These are phyloP conservation scores for Pitangus sulphuratus DNA, from an alignment of 2,797 vertebrate species.

Conservation along the genomic window DNA sequence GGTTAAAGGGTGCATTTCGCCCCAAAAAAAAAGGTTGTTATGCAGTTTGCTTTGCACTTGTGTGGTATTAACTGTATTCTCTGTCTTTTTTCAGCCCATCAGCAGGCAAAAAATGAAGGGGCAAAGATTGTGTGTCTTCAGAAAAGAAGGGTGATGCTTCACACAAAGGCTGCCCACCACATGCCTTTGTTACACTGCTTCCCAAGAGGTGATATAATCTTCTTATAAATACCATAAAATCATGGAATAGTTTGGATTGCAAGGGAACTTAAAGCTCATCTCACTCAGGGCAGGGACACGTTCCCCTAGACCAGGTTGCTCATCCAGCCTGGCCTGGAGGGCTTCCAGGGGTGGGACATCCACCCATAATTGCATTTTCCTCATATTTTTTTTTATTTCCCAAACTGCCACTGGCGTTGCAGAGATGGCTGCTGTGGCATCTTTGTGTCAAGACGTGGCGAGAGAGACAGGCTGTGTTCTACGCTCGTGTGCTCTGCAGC, in stretches of 20 bases:
- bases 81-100: background rate
- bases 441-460: slow-evolving; percentile 72
- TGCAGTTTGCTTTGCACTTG: rapidly evolving
- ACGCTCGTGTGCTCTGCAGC: slow-evolving; percentile 43
- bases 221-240: rapidly evolving
- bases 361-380: rapidly evolving
- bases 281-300: background rate
- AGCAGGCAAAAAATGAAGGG: background rate
- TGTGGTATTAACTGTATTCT: rapidly evolving
- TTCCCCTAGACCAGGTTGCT: background rate
- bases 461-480: slow-evolving; percentile 67
- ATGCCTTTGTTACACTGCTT: background rate
- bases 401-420: slow-evolving; percentile 61
- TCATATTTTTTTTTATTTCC: rapidly evolving
- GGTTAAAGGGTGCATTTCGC: rapidly evolving
- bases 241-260: rapidly evolving
- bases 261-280: background rate
- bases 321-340: background rate
- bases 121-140: rapidly evolving
- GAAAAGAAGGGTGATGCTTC: rapidly evolving
- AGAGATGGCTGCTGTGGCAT: slow-evolving; percentile 55
- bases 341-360: rapidly evolving
- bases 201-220: rapidly evolving
- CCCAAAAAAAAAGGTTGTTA: rapidly evolving
- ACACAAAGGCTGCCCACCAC: rapidly evolving